phyloP scores from a whole-genome alignment of 1,140 invertebrate genomes.

The Penaeus indicus region DNA sequence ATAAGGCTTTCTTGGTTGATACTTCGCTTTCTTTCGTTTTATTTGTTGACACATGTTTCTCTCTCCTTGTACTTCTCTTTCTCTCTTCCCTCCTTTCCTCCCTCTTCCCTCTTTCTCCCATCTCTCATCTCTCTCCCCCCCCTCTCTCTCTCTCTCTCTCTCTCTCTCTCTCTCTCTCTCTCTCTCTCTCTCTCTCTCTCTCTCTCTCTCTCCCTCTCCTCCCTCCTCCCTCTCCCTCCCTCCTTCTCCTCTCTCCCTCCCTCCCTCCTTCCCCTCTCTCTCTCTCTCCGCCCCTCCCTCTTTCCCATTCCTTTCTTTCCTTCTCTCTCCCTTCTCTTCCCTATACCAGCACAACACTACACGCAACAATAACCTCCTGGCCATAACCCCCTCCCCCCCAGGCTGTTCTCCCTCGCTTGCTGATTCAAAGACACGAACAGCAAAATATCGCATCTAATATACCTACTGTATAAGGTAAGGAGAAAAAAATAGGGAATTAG shows the following conservation, averaged over 20 bases:
- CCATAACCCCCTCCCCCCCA: too few species aligned
- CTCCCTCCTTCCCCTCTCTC: neutral
- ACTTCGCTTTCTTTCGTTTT: neutral
- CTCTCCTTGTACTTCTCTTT: neutral
- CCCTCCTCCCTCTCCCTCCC: neutral
- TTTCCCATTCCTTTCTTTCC: neutral
- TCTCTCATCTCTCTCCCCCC: neutral
- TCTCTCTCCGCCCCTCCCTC: neutral
- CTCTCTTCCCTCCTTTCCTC: neutral
- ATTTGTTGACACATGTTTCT: neutral
- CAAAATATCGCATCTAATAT: too few species aligned
- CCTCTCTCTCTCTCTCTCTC: neutral
- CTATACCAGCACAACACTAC: too few species aligned
- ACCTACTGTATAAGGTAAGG: too few species aligned
- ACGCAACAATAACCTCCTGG: too few species aligned
- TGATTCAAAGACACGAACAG: too few species aligned
- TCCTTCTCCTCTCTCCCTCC: too few species aligned
- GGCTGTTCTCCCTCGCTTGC: too few species aligned
- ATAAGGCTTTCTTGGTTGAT: too few species aligned
- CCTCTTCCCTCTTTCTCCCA: neutral
- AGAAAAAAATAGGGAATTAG: too few species aligned
- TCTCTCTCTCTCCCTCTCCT: too few species aligned
- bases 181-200: neutral
- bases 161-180: neutral
- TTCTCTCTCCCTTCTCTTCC: neutral